A percentile compares a stretch with the other conserved stretches of the same genome.
Conservation (phyloP, 2,113 vertebrate species). For the Okapia johnstoni region DNA sequence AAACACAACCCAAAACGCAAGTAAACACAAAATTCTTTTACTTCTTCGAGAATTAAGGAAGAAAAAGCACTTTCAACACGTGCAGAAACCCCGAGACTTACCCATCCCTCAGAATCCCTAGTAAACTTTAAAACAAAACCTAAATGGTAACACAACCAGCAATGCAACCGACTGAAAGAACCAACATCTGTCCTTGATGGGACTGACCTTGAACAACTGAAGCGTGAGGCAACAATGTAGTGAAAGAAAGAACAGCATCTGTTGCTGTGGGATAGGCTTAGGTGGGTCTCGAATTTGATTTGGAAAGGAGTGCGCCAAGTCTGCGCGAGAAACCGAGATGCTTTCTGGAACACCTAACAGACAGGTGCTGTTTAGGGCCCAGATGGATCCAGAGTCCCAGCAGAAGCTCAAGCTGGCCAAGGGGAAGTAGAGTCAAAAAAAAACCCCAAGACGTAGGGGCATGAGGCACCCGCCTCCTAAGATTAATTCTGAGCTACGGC, state of each 20-base stretch:
- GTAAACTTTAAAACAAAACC: constrained; percentile 25
- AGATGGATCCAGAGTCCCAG: neutral
- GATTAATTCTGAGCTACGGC: neutral
- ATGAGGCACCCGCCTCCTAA: neutral
- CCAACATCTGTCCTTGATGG: neutral
- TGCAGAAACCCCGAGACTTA: neutral
- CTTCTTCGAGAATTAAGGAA: neutral
- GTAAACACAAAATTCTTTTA: neutral
- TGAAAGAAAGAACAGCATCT: neutral
- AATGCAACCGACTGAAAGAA: neutral
- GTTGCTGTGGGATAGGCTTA: too few relatives aligned
- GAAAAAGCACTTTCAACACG: constrained; percentile 24
- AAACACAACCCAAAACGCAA: neutral
- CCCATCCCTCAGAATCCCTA: neutral
- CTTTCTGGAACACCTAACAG: neutral
- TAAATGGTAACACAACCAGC: neutral
- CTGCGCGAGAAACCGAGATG: neutral
- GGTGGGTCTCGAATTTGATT: neutral
- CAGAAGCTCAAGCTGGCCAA: neutral
- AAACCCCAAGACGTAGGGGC: neutral
- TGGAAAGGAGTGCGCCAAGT: neutral
- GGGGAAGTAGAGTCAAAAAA: neutral
- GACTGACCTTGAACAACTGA: neutral
- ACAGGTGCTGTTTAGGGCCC: neutral
- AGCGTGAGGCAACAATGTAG: fast-evolving